Conservation (phyloP, 1,140 invertebrate genomes). For the Bombus polaris region DNA sequence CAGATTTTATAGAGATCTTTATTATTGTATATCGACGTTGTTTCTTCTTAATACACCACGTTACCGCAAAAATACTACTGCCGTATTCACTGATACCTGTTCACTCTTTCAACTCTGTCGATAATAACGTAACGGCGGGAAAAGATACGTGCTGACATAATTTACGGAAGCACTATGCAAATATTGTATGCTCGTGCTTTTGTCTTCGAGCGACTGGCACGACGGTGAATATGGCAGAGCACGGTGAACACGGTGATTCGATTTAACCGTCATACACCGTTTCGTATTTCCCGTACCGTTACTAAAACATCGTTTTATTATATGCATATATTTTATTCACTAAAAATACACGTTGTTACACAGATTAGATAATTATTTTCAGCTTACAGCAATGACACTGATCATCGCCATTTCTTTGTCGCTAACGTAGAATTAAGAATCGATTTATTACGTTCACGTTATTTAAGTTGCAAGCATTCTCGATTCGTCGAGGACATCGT, state of each 20-base stretch:
- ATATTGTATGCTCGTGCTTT: background rate
- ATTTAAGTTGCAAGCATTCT: slow-evolving; percentile 6
- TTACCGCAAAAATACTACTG: slow-evolving; percentile 74
- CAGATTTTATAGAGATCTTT: slow-evolving; percentile 34
- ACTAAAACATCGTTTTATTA: slow-evolving; percentile 1
- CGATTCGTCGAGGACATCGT: background rate
- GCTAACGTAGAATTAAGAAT: background rate
- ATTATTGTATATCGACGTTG: slow-evolving; percentile 72
- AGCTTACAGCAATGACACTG: background rate
- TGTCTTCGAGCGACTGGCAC: background rate
- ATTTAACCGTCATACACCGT: slow-evolving; percentile 20
- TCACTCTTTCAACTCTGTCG: slow-evolving; percentile 52
- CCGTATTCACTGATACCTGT: slow-evolving; percentile 79
- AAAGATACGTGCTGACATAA: slow-evolving; percentile 6
- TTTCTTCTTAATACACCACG: slow-evolving; percentile 75
- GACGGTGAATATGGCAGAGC: slow-evolving; percentile 74
- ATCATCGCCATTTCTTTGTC: background rate
- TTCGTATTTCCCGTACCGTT: slow-evolving; percentile 50
- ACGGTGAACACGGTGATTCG: slow-evolving; percentile 55
- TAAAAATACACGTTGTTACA: background rate
- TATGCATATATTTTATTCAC: background rate
- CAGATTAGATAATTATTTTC: slow-evolving; percentile 27
- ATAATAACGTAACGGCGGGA: slow-evolving; percentile 47
- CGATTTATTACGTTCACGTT: background rate
- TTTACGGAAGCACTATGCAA: background rate